Evolutionary conservation across 2,113 vertebrate species (phyloP), one percentile per base, ranked within the genome.

Genomic region (Rhinopomastus cyanomelas): DNA sequence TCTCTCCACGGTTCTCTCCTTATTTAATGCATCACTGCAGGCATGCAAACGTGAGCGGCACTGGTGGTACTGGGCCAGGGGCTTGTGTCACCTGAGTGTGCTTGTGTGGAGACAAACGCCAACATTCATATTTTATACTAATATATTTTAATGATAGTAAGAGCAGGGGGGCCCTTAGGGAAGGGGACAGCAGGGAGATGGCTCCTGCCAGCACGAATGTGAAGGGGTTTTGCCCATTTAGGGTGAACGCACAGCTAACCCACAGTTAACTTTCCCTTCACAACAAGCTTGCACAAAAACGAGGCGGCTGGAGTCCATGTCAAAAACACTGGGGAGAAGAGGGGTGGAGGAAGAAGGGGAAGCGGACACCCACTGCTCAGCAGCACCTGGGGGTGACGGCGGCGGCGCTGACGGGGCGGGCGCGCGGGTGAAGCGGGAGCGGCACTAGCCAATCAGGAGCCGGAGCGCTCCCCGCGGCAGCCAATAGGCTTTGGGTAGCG

Each of bases 311-410:
- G 12, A 6, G 60, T 75, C 11, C 39, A 15, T 42, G 11, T 11
- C 15, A 42, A 42, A 42, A 42, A 12, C 15, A 42, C 11, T 15
- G 39, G 7, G 7, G 7, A 12, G 4, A 7, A 1, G 3, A 21
- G 32, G 8, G 27, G 42, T 3, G 18, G 27, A 3, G 8, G 11
- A 8, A 46, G 21, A 9, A 10, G 7, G 21, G 9, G 8, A 15
- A 14, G 3, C 1, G 39, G 39, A 42, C 39, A 42, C 39, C 39
- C 39, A 15, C 15, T 42, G 15, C 3, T 6, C 11, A 1, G 0
- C 8, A 6, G 0, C 22, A 5, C 3, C 10, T 10, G 11, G 29
- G 11, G 11, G 11, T 8, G 1, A 18, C 17, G 16, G 6, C 2
- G 12, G 32, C 36, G 2, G 14, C 11, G 16, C 18, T 20, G 18